These are phyloP conservation scores for Gopherus flavomarginatus DNA, from an alignment of 2,113 vertebrate species.

Conservation along the genomic window DNA sequence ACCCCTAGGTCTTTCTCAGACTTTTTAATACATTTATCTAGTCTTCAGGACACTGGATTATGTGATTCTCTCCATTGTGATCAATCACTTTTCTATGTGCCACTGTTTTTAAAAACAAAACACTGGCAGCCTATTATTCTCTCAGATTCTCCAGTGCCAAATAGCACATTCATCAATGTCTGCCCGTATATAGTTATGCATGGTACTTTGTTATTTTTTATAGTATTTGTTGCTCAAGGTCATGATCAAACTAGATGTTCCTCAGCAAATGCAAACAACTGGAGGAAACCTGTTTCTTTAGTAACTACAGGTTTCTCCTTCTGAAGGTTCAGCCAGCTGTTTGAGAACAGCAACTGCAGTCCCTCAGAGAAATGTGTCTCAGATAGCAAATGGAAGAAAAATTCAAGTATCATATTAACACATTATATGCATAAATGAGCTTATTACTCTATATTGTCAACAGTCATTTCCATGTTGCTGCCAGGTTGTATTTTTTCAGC, in stretches of 20 bases:
- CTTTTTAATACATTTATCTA: conserved; percentile 45
- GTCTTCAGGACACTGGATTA: conserved; percentile 35
- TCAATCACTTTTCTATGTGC: conserved; percentile 43
- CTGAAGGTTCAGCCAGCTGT: neutral
- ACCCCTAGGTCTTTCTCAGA: neutral
- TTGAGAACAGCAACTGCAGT: neutral
- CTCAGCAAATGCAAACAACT: neutral
- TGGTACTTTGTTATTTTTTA: neutral
- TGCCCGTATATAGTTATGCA: neutral
- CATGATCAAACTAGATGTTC: neutral
- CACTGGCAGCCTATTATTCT: conserved; percentile 40
- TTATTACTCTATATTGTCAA: neutral
- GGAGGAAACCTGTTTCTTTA: neutral
- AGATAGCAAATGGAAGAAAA: neutral
- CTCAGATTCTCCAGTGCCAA: conserved; percentile 11
- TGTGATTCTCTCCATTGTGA: conserved; percentile 28
- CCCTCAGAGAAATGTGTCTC: neutral
- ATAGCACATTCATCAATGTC: conserved; percentile 47
- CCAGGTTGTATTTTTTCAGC: neutral
- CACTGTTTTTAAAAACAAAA: conserved; percentile 50
- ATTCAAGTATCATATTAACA: accelerated
- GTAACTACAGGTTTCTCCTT: neutral
- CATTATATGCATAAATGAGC: accelerated
- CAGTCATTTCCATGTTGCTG: neutral
- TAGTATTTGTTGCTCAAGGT: conserved; percentile 27